phyloP scores from a whole-genome alignment of 2,113 vertebrate genomes.

The Suncus etruscus region DNA sequence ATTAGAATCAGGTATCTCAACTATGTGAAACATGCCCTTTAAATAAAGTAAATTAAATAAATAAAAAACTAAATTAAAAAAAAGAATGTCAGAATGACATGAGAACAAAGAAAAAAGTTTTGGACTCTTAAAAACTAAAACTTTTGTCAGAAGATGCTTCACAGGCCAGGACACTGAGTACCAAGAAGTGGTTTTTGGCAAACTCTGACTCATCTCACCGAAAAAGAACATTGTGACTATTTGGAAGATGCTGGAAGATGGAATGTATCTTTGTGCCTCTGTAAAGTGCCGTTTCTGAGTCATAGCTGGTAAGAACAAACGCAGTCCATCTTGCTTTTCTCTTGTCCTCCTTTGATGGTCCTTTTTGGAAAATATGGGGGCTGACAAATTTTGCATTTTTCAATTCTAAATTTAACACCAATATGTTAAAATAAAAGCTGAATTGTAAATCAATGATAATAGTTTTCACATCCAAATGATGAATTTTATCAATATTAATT shows the following conservation, averaged over 20 bases:
- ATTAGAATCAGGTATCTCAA: no score
- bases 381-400: not conserved
- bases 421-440: not conserved
- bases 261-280: not conserved
- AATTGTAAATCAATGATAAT: not conserved
- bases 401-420: not conserved
- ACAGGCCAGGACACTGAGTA: rapidly evolving
- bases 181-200: not conserved
- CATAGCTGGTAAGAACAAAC: not conserved
- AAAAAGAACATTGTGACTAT: not conserved
- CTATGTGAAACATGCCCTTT: no score
- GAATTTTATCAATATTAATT: not conserved
- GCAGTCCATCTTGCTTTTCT: not conserved
- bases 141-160: not conserved
- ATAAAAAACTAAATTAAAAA: no score
- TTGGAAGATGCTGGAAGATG: not conserved
- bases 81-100: not conserved
- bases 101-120: not conserved
- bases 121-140: not conserved
- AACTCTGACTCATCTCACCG: not conserved
- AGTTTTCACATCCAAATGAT: not conserved
- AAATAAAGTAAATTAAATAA: no score
- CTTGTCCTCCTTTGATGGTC: not conserved
- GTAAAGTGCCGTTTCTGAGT: not conserved
- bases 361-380: not conserved